Percentiles rank a stretch among this genome's conserved stretches.
Evolutionary conservation across 2,888 invertebrate species (phyloP).

Genomic region (Caenorhabditis sp.): DNA sequence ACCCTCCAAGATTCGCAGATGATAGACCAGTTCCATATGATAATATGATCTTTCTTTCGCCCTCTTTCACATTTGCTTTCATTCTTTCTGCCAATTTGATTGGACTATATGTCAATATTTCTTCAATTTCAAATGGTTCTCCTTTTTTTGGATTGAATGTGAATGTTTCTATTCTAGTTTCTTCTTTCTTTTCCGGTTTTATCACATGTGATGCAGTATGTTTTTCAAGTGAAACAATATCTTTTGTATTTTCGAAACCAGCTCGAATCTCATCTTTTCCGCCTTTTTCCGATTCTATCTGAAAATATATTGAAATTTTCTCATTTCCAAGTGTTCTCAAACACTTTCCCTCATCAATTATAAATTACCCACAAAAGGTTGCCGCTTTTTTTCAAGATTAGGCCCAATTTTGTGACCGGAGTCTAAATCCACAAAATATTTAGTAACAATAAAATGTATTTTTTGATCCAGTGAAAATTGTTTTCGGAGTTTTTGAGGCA

Average conservation of each 20-base stretch:
- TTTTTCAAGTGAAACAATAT: neutral
- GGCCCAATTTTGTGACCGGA: too few relatives aligned
- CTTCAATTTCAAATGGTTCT: slow-evolving; percentile 50
- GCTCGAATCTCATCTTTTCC: neutral
- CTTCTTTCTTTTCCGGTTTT: slow-evolving; percentile 1
- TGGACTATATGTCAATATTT: slow-evolving; percentile 41
- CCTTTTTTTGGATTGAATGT: slow-evolving; percentile 43
- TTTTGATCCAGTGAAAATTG: too few relatives aligned
- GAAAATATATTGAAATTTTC: neutral
- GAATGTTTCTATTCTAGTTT: slow-evolving; percentile 21
- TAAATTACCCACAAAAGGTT: too few relatives aligned
- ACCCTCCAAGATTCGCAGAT: slow-evolving; percentile 57
- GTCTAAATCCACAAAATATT: too few relatives aligned
- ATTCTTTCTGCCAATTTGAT: slow-evolving; percentile 44
- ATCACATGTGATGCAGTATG: neutral
- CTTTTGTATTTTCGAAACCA: neutral
- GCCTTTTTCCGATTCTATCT: neutral
- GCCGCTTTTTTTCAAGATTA: too few relatives aligned
- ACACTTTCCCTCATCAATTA: too few relatives aligned
- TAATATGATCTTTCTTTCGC: slow-evolving; percentile 44
- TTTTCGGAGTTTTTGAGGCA: too few relatives aligned
- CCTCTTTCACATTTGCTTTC: slow-evolving; percentile 29
- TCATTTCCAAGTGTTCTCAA: too few relatives aligned
- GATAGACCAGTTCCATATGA: slow-evolving; percentile 54
- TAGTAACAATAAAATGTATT: too few relatives aligned